phyloP scores from a whole-genome alignment of 2,797 vertebrate genomes.

The Mastacembelus armatus region DNA sequence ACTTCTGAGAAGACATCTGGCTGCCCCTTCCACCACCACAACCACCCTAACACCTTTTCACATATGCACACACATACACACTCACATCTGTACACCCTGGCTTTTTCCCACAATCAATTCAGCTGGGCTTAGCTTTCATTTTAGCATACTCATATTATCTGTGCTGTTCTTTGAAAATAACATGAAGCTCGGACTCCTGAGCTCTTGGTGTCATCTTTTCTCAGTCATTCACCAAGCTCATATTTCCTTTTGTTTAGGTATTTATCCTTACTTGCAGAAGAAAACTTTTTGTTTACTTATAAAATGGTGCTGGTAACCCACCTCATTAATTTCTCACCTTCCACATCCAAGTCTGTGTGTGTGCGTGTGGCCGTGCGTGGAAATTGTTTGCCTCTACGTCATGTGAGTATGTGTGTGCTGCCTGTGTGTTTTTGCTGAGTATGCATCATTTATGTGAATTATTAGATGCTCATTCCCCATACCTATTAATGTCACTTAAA shows the following conservation, averaged over 20 bases:
- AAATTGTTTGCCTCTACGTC: constrained; percentile 25
- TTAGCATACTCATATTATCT: constrained; percentile 20
- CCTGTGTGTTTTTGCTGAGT: constrained; percentile 60
- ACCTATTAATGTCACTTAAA: constrained; percentile 79
- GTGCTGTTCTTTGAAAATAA: constrained; percentile 29
- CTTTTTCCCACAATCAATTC: constrained; percentile 37
- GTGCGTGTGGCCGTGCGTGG: neutral
- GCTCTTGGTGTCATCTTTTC: constrained; percentile 10
- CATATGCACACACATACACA: neutral
- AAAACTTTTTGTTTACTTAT: constrained; percentile 43
- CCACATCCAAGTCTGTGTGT: neutral
- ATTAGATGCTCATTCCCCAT: constrained; percentile 64
- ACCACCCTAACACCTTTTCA: neutral
- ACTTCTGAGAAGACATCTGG: constrained; percentile 44
- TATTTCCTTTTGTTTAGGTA: constrained; percentile 36
- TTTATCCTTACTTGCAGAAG: constrained; percentile 21
- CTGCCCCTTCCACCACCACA: constrained; percentile 18
- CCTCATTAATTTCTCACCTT: constrained; percentile 9
- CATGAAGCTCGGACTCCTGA: constrained; percentile 13
- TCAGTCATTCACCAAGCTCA: constrained; percentile 11
- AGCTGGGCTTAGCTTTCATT: constrained; percentile 19
- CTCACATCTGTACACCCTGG: neutral
- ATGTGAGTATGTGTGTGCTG: constrained; percentile 17
- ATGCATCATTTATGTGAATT: constrained; percentile 68
- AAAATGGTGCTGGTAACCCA: constrained; percentile 20